These are phyloP conservation scores for Drosophila diplacantha DNA, from an alignment of 2,888 invertebrate species.

Conservation along the genomic window DNA sequence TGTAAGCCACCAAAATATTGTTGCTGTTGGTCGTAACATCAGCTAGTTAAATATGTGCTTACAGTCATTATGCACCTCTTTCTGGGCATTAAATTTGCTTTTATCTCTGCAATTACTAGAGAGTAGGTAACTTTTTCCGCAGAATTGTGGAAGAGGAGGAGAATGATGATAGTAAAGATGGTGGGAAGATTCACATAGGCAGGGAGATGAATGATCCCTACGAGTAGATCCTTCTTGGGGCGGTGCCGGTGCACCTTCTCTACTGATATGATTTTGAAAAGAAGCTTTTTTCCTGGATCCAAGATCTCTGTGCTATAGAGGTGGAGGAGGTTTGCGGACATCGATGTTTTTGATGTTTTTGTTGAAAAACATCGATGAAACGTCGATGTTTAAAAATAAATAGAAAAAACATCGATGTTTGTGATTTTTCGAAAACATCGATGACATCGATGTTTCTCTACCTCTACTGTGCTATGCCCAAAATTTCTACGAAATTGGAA, in stretches of 20 bases:
- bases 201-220: background rate
- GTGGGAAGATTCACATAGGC: background rate
- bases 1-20: constrained; percentile 25
- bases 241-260: background rate
- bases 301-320: too few relatives aligned
- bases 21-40: constrained; percentile 37
- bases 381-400: too few relatives aligned
- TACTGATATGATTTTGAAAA: background rate
- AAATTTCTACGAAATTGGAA: background rate
- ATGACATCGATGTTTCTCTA: too few relatives aligned
- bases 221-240: background rate
- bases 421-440: too few relatives aligned
- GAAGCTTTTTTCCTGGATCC: background rate
- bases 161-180: background rate
- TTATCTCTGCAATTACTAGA: constrained; percentile 24
- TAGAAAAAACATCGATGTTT: too few relatives aligned
- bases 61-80: constrained; percentile 36
- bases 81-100: constrained; percentile 37
- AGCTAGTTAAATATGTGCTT: constrained; percentile 30
- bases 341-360: too few relatives aligned
- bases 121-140: constrained; percentile 5
- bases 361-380: too few relatives aligned
- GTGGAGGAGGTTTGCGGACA: too few relatives aligned
- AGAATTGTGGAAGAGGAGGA: background rate
- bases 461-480: background rate